These are phyloP conservation scores for Drosophila mojavensis DNA, from an alignment of 1,140 invertebrate genomes.

Conservation along the genomic window DNA sequence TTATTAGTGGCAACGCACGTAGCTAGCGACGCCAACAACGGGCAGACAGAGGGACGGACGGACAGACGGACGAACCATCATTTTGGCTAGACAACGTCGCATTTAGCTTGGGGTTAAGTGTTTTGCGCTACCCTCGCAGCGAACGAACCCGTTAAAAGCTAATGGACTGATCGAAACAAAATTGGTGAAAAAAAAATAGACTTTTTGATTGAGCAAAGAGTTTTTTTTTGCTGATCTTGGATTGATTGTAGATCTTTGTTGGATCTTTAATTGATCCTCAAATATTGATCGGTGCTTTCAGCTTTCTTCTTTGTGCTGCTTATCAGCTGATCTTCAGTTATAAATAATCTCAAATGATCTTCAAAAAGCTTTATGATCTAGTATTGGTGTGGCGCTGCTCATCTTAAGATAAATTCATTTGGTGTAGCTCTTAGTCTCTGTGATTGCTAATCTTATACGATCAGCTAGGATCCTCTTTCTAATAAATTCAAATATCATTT, in stretches of 20 bases:
- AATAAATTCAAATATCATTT: no score
- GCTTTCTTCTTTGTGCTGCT: not conserved
- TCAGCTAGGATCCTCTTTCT: no score
- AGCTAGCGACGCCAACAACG: conserved; percentile 29
- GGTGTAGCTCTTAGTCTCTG: no score
- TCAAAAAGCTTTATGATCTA: no score
- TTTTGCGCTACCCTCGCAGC: conserved; percentile 24
- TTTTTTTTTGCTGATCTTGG: conserved; percentile 4
- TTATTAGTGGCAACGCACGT: conserved; percentile 81
- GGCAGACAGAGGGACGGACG: conserved; percentile 2
- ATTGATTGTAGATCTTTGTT: not conserved
- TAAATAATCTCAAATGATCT: no score
- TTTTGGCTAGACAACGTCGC: conserved; percentile 54
- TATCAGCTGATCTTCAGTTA: not conserved
- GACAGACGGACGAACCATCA: conserved; percentile 18
- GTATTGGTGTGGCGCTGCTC: no score
- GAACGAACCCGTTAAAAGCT: conserved; percentile 1
- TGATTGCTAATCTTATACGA: no score
- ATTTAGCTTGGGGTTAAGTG: conserved; percentile 52
- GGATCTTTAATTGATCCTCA: conserved; percentile 14
- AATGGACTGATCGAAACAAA: conserved; percentile 7
- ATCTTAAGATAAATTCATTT: no score
- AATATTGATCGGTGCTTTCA: not conserved
- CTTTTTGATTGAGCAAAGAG: conserved; percentile 28
- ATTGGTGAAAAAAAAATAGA: not conserved